Evolutionary conservation across 2,888 invertebrate genomes (phyloP).

Genomic region (Kryphioiulus occultus): DNA sequence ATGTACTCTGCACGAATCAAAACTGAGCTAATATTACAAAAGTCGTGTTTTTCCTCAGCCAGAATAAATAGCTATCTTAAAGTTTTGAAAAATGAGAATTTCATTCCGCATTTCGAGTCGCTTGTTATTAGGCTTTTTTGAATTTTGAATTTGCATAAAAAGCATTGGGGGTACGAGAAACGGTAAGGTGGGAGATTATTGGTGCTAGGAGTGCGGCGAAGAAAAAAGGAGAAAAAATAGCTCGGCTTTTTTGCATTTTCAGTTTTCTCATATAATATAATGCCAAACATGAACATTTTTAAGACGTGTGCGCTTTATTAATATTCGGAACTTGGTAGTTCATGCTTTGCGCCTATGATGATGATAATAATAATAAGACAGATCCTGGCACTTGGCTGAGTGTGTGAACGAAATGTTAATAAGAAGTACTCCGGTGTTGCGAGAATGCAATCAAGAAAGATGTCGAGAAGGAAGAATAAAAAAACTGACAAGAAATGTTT

Average conservation of each 20-base stretch:
- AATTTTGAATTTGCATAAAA: slow-evolving; percentile 5
- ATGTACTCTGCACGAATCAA: too few species aligned
- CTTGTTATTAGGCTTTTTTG: background rate
- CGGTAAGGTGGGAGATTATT: too few species aligned
- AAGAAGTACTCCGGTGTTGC: background rate
- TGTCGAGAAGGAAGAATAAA: too few species aligned
- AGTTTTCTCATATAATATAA: background rate
- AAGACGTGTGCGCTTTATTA: slow-evolving; percentile 5
- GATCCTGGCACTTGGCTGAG: background rate
- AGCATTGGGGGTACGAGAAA: background rate
- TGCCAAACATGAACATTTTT: background rate
- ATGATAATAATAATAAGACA: background rate
- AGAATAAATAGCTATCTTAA: background rate
- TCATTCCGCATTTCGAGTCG: background rate
- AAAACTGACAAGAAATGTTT: too few species aligned
- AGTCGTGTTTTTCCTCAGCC: background rate
- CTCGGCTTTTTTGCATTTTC: background rate
- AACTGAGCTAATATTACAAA: too few species aligned
- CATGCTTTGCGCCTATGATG: background rate
- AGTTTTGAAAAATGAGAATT: background rate
- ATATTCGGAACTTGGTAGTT: background rate
- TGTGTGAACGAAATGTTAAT: background rate
- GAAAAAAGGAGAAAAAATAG: background rate
- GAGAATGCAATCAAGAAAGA: background rate
- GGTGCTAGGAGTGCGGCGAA: background rate